A percentile compares a stretch with the other conserved stretches of the same genome.
Evolutionary conservation across 2,888 invertebrate genomes (phyloP).

Genomic region (Ferrisia virgata): DNA sequence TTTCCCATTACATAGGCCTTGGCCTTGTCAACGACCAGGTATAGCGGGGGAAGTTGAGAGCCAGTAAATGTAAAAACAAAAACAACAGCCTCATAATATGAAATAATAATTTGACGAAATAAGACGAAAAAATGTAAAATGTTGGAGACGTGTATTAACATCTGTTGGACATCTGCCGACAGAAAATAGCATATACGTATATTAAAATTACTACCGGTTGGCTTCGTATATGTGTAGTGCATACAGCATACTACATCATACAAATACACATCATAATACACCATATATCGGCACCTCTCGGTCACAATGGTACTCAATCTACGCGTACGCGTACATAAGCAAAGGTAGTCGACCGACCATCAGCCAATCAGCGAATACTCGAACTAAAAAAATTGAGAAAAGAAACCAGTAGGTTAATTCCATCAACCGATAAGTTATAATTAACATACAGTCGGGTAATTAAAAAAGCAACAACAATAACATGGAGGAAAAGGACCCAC

Average conservation of each 20-base stretch:
- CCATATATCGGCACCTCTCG: constrained; percentile 23
- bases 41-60: neutral
- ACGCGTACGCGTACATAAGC: neutral
- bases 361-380: too few species aligned
- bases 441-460: neutral
- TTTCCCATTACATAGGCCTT: neutral
- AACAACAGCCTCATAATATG: neutral
- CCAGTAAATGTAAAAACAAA: neutral
- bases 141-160: constrained; percentile 28
- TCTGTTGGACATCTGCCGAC: constrained; percentile 44
- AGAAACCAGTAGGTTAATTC: neutral
- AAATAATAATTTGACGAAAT: constrained; percentile 18
- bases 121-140: constrained; percentile 28
- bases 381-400: neutral
- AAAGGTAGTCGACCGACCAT: neutral
- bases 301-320: constrained; percentile 33
- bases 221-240: neutral
- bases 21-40: neutral
- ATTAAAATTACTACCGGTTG: constrained; percentile 42
- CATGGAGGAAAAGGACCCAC: neutral
- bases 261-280: too few species aligned
- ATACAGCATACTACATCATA: too few species aligned
- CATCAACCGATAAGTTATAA: neutral
- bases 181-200: constrained; percentile 34
- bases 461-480: neutral